Evolutionary conservation across 2,888 invertebrate species (phyloP).

Genomic region (Dynastes maya): DNA sequence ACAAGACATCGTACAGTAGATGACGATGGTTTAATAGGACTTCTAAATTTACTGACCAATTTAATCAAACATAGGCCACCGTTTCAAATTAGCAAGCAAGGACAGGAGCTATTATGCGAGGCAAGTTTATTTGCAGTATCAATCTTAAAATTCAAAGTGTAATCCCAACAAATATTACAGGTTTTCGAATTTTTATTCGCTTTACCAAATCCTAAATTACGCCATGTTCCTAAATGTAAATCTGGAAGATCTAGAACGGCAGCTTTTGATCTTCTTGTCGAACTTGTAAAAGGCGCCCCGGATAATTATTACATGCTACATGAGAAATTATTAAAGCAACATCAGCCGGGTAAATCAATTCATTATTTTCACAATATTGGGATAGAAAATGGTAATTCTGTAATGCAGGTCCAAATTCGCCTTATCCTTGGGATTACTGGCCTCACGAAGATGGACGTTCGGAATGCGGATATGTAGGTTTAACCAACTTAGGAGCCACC

Average conservation of each 20-base stretch:
- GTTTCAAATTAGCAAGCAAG: slow-evolving; percentile 87
- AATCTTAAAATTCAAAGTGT: background rate
- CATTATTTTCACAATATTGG: background rate
- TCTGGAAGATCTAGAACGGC: slow-evolving; percentile 91
- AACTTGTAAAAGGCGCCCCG: slow-evolving; percentile 87
- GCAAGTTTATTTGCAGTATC: slow-evolving; percentile 64
- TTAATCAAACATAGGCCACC: slow-evolving; percentile 90
- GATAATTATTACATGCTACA: slow-evolving; percentile 91
- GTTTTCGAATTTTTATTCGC: slow-evolving; percentile 93
- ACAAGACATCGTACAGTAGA: slow-evolving; percentile 85
- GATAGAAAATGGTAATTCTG: slow-evolving; percentile 8
- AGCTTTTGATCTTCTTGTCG: slow-evolving; percentile 92
- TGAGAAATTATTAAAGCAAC: slow-evolving; percentile 87
- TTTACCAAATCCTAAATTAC: slow-evolving; percentile 87
- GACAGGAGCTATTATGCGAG: slow-evolving; percentile 79
- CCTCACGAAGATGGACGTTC: slow-evolving; percentile 96
- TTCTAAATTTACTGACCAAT: slow-evolving; percentile 89
- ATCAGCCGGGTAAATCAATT: slow-evolving; percentile 78
- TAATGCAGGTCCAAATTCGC: slow-evolving; percentile 79
- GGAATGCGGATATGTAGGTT: slow-evolving; percentile 94
- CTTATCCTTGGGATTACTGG: slow-evolving; percentile 98
- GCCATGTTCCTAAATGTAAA: slow-evolving; percentile 94
- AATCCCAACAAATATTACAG: slow-evolving; percentile 64
- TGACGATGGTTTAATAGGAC: slow-evolving; percentile 92
- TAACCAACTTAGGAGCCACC: slow-evolving; percentile 95